Base-by-base conservation (phyloP, 2,113 vertebrate species). In the Sander lucioperca region DNA sequence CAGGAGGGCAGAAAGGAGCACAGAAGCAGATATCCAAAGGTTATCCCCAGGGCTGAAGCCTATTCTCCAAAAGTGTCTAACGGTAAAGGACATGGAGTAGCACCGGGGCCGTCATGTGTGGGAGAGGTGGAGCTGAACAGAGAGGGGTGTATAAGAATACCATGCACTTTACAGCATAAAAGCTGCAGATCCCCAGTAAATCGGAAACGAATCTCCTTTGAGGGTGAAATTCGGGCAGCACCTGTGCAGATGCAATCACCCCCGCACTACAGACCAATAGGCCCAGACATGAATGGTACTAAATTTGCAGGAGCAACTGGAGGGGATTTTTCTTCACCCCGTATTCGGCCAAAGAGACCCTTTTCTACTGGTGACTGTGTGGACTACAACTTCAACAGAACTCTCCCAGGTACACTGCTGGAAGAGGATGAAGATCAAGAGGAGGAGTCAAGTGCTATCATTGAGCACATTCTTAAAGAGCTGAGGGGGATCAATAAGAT, bases 381-480 rank as follows among this genome's bases (percentile, higher is more conserved):
- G 65, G 93, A 95, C 56, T 88, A 86, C 77, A 91, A 86, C 59
- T 94, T 91, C 51, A 94, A 89, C 75, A 89, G 85, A 80, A 12
- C 88, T 25, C 82, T 80, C 3, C 86, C 89, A 12, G 84, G 90
- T 16, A 88, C 84, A 2, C 79, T 88, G 27, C 61, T 89, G 25
- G 90, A 94, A 71, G 93, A 93, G 61, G 94, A 94, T 2, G 93
- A 94, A 36, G 90, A 91, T 67, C 79, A 86, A 73, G 95, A 95
- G 33, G 93, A 94, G 74, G 94, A 93, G 43, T 95, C 95, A 0
- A 95, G 95, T 79, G 94, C 93, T 15, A 76, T 99, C 45, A 96
- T 99, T 30, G 97, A 99, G 53, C 98, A 97, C 79, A 99, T 99
- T 71, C 94, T 99, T 18, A 97, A 97, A 90, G 98, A 99, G 80